A percentile compares a stretch with the other conserved stretches of the same genome.
These are phyloP conservation scores for Venustaconcha ellipsiformis DNA, from an alignment of 1,140 invertebrate species.

Conservation along the genomic window DNA sequence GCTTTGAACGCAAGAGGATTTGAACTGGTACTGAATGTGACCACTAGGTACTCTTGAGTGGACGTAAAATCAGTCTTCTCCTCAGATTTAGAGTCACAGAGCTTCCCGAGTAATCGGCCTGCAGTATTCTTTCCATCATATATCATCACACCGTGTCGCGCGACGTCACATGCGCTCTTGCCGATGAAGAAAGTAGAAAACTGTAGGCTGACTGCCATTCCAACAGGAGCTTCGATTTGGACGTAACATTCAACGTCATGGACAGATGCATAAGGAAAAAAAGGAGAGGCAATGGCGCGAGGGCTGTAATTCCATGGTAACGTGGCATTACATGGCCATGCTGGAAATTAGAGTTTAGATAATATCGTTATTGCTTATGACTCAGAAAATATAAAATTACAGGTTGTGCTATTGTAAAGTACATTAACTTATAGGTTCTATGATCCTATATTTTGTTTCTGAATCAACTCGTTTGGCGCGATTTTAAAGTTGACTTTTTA, in stretches of 20 bases:
- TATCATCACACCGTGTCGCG: conserved; percentile 21
- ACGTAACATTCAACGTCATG: conserved; percentile 29
- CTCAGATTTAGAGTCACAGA: no score
- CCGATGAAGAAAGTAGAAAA: conserved; percentile 37
- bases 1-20: no score
- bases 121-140: conserved; percentile 21
- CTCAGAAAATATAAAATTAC: neutral
- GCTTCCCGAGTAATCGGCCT: no score
- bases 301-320: conserved; percentile 38
- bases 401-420: neutral
- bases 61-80: no score
- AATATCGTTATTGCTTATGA: neutral
- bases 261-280: conserved; percentile 39
- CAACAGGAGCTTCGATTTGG: conserved; percentile 33
- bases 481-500: no score
- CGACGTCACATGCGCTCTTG: conserved; percentile 18
- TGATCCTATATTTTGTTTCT: no score
- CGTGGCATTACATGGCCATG: conserved; percentile 42
- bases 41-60: no score
- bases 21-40: no score
- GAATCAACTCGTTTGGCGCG: no score
- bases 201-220: conserved; percentile 26
- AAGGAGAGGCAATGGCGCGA: conserved; percentile 33
- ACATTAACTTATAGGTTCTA: no score
- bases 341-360: conserved; percentile 14